Evolutionary conservation across 2,113 vertebrate genomes (phyloP).

Genomic region (Riparia riparia): DNA sequence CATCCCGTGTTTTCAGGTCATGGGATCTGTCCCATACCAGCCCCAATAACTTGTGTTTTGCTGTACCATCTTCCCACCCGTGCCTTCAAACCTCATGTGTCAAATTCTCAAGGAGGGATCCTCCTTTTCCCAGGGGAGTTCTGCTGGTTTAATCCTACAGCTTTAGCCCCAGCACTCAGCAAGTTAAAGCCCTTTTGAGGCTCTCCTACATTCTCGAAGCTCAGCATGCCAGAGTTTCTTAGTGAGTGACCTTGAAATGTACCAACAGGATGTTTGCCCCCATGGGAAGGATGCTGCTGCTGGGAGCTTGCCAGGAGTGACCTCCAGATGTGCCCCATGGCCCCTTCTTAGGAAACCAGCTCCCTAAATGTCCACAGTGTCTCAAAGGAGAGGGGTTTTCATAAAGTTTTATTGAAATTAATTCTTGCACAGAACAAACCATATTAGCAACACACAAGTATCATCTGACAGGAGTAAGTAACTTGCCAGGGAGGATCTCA

Average conservation of each 20-base stretch:
- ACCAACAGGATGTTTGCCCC: accelerated
- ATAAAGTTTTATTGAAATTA: neutral
- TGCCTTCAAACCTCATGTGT: neutral
- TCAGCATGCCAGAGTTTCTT: neutral
- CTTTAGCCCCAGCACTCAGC: neutral
- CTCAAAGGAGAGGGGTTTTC: neutral
- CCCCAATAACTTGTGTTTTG: neutral
- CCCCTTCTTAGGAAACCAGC: neutral
- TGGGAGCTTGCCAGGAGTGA: neutral
- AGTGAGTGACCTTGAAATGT: neutral
- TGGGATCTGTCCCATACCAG: neutral
- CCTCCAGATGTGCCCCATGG: neutral
- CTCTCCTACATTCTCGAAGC: neutral
- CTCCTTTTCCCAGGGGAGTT: neutral
- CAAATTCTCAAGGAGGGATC: neutral
- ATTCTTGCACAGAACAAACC: neutral
- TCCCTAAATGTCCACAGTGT: neutral
- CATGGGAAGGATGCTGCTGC: neutral
- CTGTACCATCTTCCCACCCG: neutral
- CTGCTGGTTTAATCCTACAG: neutral
- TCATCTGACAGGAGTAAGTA: neutral
- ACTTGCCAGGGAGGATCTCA: neutral
- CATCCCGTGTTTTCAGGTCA: neutral
- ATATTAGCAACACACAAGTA: neutral
- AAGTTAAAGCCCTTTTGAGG: neutral